Percentiles rank a stretch among this genome's conserved stretches.
These are phyloP conservation scores for Acrossocheilus fasciatus DNA, from an alignment of 2,797 vertebrate genomes.

Conservation along the genomic window DNA sequence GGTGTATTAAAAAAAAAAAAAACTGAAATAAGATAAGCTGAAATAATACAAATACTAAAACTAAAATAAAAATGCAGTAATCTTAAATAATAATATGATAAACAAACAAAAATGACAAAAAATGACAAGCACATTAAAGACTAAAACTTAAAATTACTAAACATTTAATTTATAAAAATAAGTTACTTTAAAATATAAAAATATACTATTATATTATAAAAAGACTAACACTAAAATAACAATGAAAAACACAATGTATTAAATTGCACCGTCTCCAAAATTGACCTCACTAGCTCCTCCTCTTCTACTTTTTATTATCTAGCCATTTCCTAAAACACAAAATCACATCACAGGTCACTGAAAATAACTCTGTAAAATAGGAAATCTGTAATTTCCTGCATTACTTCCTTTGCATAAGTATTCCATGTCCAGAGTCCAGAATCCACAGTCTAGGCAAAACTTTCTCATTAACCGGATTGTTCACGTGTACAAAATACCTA, in stretches of 20 bases:
- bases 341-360: background rate
- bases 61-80: background rate
- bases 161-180: background rate
- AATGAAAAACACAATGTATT: background rate
- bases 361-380: background rate
- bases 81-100: background rate
- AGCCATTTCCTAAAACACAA: background rate
- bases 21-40: background rate
- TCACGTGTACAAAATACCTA: background rate
- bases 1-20: no score
- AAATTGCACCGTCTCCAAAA: background rate
- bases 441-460: background rate
- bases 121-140: no score
- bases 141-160: no score
- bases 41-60: background rate
- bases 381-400: background rate
- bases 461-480: background rate
- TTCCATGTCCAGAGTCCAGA: background rate
- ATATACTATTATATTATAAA: background rate
- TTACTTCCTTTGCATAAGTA: background rate
- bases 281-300: background rate
- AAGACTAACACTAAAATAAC: background rate
- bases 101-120: background rate
- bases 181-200: background rate
- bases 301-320: background rate